Conservation (phyloP, 2,888 invertebrate species). For the Rhyacophila evoluta region DNA sequence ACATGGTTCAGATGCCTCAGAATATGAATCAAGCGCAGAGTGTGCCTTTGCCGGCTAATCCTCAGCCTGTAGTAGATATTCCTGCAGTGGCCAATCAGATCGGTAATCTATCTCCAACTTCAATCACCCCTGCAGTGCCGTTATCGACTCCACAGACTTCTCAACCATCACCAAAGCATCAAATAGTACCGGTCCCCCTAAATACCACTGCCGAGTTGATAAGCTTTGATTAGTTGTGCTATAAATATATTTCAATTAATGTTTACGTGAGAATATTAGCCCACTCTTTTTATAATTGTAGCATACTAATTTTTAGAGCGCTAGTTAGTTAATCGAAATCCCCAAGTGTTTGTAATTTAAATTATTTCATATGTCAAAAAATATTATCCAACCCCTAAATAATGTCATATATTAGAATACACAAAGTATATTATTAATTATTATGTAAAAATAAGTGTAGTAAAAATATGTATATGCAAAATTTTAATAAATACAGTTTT, state of each 20-base stretch:
- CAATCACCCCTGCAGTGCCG: conserved; percentile 57
- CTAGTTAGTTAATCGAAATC: not conserved
- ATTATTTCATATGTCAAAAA: not conserved
- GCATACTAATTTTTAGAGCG: conserved; percentile 21
- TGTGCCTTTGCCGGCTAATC: conserved; percentile 52
- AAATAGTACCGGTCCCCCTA: conserved; percentile 55
- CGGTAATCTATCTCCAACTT: conserved; percentile 53
- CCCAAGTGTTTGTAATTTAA: conserved; percentile 15
- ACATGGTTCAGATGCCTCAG: conserved; percentile 32
- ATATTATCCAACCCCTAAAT: not conserved
- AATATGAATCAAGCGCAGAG: conserved; percentile 50
- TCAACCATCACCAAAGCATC: conserved; percentile 58
- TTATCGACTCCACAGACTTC: conserved; percentile 57
- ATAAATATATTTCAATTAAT: not conserved
- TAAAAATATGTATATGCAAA: not conserved
- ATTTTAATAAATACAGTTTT: not conserved
- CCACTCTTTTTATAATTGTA: not conserved
- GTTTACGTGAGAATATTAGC: not conserved
- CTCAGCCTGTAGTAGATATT: conserved; percentile 11
- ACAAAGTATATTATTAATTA: not conserved
- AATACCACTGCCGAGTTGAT: conserved; percentile 80
- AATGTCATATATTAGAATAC: not conserved
- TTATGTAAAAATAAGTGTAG: not conserved
- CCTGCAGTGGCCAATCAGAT: conserved; percentile 26
- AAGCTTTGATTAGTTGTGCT: conserved; percentile 77